Conservation (phyloP, 2,797 vertebrate species). For the Dermochelys coriacea region DNA sequence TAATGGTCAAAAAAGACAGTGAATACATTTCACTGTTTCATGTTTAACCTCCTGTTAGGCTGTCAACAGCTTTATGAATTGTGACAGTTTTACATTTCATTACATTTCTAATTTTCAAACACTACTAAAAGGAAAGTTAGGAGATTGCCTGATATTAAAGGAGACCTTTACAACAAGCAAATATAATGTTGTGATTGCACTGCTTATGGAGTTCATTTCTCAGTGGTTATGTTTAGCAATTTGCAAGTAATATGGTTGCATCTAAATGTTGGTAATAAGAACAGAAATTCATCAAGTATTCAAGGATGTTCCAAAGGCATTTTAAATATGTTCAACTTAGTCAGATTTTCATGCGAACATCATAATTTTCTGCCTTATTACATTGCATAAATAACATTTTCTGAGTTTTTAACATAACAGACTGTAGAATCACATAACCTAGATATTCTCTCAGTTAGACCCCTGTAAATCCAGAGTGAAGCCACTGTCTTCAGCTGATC, state of each 20-base stretch:
- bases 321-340: constrained; percentile 60
- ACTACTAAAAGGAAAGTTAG: constrained; percentile 34
- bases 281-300: constrained; percentile 53
- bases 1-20: constrained; percentile 76
- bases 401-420: constrained; percentile 67
- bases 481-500: neutral
- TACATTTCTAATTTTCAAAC: constrained; percentile 58
- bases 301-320: constrained; percentile 52
- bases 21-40: constrained; percentile 79
- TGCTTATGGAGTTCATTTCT: constrained; percentile 52
- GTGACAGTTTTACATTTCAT: constrained; percentile 71
- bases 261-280: constrained; percentile 56
- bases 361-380: constrained; percentile 56
- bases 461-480: neutral
- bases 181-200: neutral
- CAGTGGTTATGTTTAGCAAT: constrained; percentile 40
- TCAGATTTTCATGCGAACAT: constrained; percentile 54
- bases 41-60: constrained; percentile 84
- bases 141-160: neutral
- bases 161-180: constrained; percentile 30
- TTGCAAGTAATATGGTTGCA: constrained; percentile 42
- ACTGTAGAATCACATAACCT: constrained; percentile 6
- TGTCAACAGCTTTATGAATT: constrained; percentile 76
- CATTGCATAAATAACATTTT: constrained; percentile 56
- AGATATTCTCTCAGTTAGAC: neutral